A percentile compares a stretch with the other conserved stretches of the same genome.
These are phyloP conservation scores for Orthonevra nobilis DNA, from an alignment of 2,888 invertebrate species.

Conservation along the genomic window DNA sequence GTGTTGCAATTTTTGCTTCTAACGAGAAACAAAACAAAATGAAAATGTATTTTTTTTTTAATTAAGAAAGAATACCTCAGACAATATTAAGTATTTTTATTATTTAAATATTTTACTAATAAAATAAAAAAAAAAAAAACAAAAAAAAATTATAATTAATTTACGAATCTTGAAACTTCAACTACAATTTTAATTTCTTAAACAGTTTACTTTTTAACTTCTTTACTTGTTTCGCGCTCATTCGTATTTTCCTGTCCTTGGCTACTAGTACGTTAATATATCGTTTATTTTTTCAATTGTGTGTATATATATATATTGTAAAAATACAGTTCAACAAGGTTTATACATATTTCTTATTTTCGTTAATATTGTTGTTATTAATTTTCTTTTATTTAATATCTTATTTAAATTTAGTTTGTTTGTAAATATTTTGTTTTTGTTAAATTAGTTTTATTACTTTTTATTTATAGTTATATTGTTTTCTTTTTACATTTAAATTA, in stretches of 20 bases:
- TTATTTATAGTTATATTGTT: slow-evolving; percentile 50
- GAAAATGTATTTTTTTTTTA: neutral
- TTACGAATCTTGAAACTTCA: slow-evolving; percentile 36
- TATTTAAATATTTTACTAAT: slow-evolving; percentile 23
- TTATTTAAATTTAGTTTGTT: slow-evolving; percentile 64
- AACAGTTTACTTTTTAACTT: too few relatives aligned
- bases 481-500: slow-evolving; percentile 54
- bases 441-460: slow-evolving; percentile 53
- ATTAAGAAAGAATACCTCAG: slow-evolving; percentile 12
- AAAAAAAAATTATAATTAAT: slow-evolving; percentile 6
- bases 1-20: slow-evolving; percentile 34
- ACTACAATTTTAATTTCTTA: slow-evolving; percentile 30
- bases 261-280: slow-evolving; percentile 41
- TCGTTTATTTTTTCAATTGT: slow-evolving; percentile 38
- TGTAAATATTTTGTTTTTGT: slow-evolving; percentile 60
- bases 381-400: slow-evolving; percentile 60
- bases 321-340: slow-evolving; percentile 69
- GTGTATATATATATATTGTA: slow-evolving; percentile 61
- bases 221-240: slow-evolving; percentile 20
- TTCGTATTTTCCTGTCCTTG: slow-evolving; percentile 40
- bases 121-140: slow-evolving; percentile 30
- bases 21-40: slow-evolving; percentile 19
- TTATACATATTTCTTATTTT: slow-evolving; percentile 61
- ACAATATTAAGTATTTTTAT: slow-evolving; percentile 12
- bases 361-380: slow-evolving; percentile 60